Evolutionary conservation across 2,888 invertebrate genomes (phyloP).

Genomic region (Eristalis intricaria): DNA sequence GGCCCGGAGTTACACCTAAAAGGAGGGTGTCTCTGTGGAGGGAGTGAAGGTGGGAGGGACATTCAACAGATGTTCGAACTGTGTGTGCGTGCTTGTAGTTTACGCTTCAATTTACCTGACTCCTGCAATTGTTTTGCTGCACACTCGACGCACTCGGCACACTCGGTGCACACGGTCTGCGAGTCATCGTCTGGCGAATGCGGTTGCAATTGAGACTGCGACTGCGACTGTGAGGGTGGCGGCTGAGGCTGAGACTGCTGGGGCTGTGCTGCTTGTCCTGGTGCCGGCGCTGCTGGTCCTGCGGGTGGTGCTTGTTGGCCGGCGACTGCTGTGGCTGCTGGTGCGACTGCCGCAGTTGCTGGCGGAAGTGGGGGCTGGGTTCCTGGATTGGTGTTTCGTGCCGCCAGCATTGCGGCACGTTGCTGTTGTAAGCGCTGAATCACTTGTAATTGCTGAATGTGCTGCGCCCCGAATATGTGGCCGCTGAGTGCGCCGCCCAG

Average conservation of each 20-base stretch:
- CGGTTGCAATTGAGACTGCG: slow-evolving; percentile 71
- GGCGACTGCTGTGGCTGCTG: slow-evolving; percentile 34
- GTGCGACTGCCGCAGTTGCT: slow-evolving; percentile 71
- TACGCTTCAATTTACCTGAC: slow-evolving; percentile 76
- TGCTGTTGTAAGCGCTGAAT: slow-evolving; percentile 85
- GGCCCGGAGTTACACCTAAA: neutral
- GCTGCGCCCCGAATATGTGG: slow-evolving; percentile 86
- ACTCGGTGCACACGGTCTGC: slow-evolving; percentile 80
- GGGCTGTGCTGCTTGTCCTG: slow-evolving; percentile 67
- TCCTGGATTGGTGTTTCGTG: slow-evolving; percentile 76
- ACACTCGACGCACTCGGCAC: slow-evolving; percentile 81
- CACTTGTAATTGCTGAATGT: slow-evolving; percentile 84
- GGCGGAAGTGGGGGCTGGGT: slow-evolving; percentile 74
- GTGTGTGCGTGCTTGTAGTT: neutral
- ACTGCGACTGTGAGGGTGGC: neutral
- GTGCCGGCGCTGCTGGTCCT: slow-evolving; percentile 50
- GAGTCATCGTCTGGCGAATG: slow-evolving; percentile 77
- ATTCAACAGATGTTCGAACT: slow-evolving; percentile 55
- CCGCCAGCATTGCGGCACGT: slow-evolving; percentile 82
- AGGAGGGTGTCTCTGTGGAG: neutral
- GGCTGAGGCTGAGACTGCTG: slow-evolving; percentile 42
- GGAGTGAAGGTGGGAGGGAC: neutral
- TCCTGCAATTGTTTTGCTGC: slow-evolving; percentile 81
- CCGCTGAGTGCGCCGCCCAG: slow-evolving; percentile 84
- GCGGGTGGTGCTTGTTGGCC: slow-evolving; percentile 53